Evolutionary conservation across 2,888 invertebrate species (phyloP), one percentile per base, ranked within the genome.

Genomic region (Thalpophila matura): DNA sequence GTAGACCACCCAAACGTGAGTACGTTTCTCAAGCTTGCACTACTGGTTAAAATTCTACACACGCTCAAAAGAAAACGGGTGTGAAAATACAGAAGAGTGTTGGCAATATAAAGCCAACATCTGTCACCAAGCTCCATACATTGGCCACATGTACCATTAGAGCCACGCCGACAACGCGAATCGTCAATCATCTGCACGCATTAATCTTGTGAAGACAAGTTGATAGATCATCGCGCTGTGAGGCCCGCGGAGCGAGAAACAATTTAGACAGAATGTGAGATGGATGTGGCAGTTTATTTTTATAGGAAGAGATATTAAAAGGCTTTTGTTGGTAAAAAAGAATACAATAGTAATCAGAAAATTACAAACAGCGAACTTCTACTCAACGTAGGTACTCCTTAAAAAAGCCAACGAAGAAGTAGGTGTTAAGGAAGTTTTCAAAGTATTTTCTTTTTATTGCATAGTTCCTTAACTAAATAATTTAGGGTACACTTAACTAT

Each of bases 161-260:
- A 89, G 83, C 85, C 88, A 85, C 86, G 86, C 86, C 86, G 85
- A 88, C 87, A 89, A 88, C 91, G 91, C 91, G 87, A 91, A 90
- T 94, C 94, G 94, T 94, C 94, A 92, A 94, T 94, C 94, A 94
- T 94, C 93, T 88, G 84, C 86, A 90, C 93, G 91, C 94, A 94
- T 94, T 94, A 93, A 94, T 94, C 94, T 94, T 94, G 89, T 90
- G 94, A 86, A 93, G 94, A 94, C 94, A 94, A 93, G 91, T 93
- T 94, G 94, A 94, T 94, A 94, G 93, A 93, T 93, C 94, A 94
- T 93, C 92, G 91, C 90, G 87, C 82, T 85, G 87, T 82, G 85
- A 72, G 84, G 75, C 80, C 69, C 85, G 43, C n/a, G 69, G 84
- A 66, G 57, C 56, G 55, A 42, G 43, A 58, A 70, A 69, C 37